Base-by-base conservation (phyloP, 2,797 vertebrate genomes). In the Cetoscarus ocellatus region DNA sequence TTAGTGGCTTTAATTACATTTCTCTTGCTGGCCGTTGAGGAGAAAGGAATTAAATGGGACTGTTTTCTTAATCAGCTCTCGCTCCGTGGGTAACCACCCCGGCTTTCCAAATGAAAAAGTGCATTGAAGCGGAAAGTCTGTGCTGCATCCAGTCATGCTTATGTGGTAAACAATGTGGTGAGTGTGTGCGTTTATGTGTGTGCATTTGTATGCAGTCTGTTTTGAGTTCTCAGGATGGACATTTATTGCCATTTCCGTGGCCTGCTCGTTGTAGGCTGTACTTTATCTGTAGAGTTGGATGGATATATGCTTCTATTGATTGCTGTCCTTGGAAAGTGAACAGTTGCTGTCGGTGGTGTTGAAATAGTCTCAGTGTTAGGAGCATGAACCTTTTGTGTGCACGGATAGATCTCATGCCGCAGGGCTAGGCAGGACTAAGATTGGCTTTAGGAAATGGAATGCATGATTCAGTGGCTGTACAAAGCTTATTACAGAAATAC, bases 1-100 rank as follows among this genome's bases (percentile, higher is more conserved):
- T 88, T 92, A 90, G 84, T 87, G 86, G 87, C 86, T 93, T 94
- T 94, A 93, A 94, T 93, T 93, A 94, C 93, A 93, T 92, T 93
- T 93, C 87, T 93, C 86, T 93, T 85, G 89, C 89, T 78, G 88
- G 90, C 92, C 86, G 77, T 92, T 84, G 86, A 90, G 83, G 86
- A 92, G 90, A 92, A 91, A 89, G 88, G 88, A 95, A 94, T 93
- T 93, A 93, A 91, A 93, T 86, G 83, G 89, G 90, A 87, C 91
- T 90, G 88, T 92, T 94, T 93, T 92, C 88, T 93, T 93, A 94
- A 93, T 94, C 91, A 93, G 91, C 87, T 90, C 88, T 90, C 59
- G 70, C 89, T 91, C 86, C 13, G 89, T 85, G 86, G 89, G 88
- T 90, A 88, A 86, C 91, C 88, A 91, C 82, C 86, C 82, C 70